Conservation (phyloP, 53 echinoderm and acorn worm species). For the Henricia sp. region DNA sequence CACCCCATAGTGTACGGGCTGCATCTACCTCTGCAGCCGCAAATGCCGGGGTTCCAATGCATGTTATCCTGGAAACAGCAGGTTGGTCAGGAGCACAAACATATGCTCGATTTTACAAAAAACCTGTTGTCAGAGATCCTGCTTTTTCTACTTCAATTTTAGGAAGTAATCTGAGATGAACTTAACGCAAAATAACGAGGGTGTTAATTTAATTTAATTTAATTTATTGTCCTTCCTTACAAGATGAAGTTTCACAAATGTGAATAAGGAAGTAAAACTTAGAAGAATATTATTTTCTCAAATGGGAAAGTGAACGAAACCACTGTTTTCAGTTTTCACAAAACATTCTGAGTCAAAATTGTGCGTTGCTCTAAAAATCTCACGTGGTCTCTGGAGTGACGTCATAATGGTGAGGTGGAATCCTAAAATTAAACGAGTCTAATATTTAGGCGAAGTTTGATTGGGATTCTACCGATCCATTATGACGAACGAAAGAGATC, state of each 20-base stretch:
- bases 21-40: constrained; percentile 39
- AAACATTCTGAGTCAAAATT: too few species aligned
- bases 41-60: constrained; percentile 13
- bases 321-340: too few species aligned
- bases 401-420: too few species aligned
- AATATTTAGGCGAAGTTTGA: too few species aligned
- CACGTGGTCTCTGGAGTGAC: not conserved
- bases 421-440: too few species aligned
- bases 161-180: not conserved
- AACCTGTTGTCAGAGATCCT: not conserved
- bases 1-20: constrained; percentile 33
- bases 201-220: not conserved
- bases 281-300: too few species aligned
- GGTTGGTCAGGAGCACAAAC: constrained; percentile 26
- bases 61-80: constrained; percentile 22
- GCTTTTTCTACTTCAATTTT: not conserved
- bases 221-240: not conserved
- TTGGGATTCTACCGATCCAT: too few species aligned
- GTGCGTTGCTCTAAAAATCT: constrained; percentile 1
- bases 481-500: too few species aligned
- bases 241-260: not conserved
- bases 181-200: too few species aligned
- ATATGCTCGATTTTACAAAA: constrained; percentile 16
- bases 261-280: too few species aligned
- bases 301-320: too few species aligned